Evolutionary conservation across 2,888 invertebrate genomes (phyloP), one percentile per base, ranked within the genome.

Genomic region (Lithosia quadra): DNA sequence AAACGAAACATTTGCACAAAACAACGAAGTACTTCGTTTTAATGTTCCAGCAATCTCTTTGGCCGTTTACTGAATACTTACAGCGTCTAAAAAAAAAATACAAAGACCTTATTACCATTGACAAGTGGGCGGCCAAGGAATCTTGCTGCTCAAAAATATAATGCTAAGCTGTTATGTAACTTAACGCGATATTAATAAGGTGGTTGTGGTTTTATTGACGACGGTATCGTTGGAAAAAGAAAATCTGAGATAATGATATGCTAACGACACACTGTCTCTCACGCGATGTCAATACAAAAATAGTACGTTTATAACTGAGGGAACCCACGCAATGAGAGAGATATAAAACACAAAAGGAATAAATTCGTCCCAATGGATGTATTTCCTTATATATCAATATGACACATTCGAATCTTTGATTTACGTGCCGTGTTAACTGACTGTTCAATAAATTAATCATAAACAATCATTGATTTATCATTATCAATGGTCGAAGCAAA

Each of bases 261-360:
- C 86, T 84, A 88, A 88, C 84, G 84, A 83, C 81, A 82, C 78
- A 78, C 83, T 80, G 88, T 84, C 70, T 78, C 76, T 85, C 91
- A 90, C 90, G 91, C 92, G 86, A 92, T 77, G 84, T 82, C 87
- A 82, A 87, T 84, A 81, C 84, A 81, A 85, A 86, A 87, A 85
- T 82, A 81, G 74, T 73, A 78, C 68, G 9, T 78, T 79, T 81
- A 74, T 86, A 85, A 88, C 87, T 83, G 85, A 81, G 82, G 77
- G 76, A 79, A 77, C 81, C 83, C 92, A 92, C 90, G 91, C 91
- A 88, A 92, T 82, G 81, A 86, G 85, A 86, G 70, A 68, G 79
- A 84, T 81, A 84, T 80, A 82, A 80, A 84, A 80, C 71, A 73
- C 73, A 64, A 78, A 53, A 75, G 57, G 62, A 66, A 66, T 66